Evolutionary conservation across 2,888 invertebrate genomes (phyloP), one percentile per base, ranked within the genome.

Genomic region (Boloria selene): DNA sequence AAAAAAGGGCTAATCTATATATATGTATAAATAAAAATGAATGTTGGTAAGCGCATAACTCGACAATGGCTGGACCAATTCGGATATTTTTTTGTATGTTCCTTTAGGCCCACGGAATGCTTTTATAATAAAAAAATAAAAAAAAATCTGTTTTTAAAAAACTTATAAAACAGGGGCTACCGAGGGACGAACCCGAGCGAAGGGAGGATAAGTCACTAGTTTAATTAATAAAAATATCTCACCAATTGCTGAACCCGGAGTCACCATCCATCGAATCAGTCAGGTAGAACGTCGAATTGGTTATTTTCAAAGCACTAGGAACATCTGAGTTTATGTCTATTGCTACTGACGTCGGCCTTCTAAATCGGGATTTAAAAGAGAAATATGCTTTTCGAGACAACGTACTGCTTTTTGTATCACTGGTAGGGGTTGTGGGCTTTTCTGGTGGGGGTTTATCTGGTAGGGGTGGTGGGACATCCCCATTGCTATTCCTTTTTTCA

Each of bases 271-370:
- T 93, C 0, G 94, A 93, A 72, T 95, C 94, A 58, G 95, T 95
- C 74, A 96, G 82, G 77, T 96, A 96, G 82, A 96, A 96, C 0
- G 95, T 95, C 58, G 96, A 95, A 71, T 94, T 94, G 0, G 94
- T 93, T 54, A 93, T 91, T 74, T 93, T 92, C 64, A 94, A 74
- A 2, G 93, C 89, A 70, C 92, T 92, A 0, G 93, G 93, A 50
- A 93, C 85, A n/a, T 93, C 93, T 3, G 80, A 75, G 54, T 93
- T 92, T 26, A 93, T 88, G 69, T 93, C 93, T 17, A 93, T 86
- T 2, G 93, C 93, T 70, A 95, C 80, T 13, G 94, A 94, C 50
- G 93, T 90, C 52, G 94, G 93, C 65, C 95, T 87, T 55, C 94
- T 89, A 75, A 95, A 94, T 69, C 95, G 93, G 0, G 94, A 94